phyloP scores from a whole-genome alignment of 1,140 invertebrate species.

The Pseudomyrmex cubaensis region DNA sequence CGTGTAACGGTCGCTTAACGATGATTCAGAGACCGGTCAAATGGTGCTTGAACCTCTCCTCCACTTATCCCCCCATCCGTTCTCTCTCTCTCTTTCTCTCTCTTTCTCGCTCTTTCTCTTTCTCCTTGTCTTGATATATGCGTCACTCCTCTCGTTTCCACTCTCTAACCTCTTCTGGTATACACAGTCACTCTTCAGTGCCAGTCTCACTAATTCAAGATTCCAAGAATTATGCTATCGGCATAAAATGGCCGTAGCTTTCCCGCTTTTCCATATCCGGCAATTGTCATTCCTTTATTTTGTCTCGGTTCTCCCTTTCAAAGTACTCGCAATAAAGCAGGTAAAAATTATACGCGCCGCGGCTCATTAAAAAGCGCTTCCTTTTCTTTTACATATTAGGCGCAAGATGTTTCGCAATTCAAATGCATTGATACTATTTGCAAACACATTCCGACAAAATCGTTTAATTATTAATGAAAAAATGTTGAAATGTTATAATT shows the following conservation, averaged over 20 bases:
- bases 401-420: neutral
- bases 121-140: conserved; percentile 42
- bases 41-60: conserved; percentile 77
- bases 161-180: conserved; percentile 38
- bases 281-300: neutral
- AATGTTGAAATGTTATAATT: conserved; percentile 57
- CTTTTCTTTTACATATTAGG: too few relatives aligned
- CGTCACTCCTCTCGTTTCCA: conserved; percentile 35
- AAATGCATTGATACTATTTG: too few relatives aligned
- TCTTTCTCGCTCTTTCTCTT: conserved; percentile 44
- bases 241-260: conserved; percentile 26
- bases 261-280: conserved; percentile 20
- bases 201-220: conserved; percentile 31
- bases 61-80: conserved; percentile 60
- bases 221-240: conserved; percentile 25
- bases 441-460: neutral
- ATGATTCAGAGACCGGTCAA: conserved; percentile 78
- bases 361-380: neutral
- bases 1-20: conserved; percentile 73
- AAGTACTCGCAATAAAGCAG: neutral
- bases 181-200: conserved; percentile 4
- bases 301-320: neutral
- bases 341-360: neutral
- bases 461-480: too few relatives aligned
- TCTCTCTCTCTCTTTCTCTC: conserved; percentile 48